Percentiles rank a stretch among this genome's conserved stretches.
Conservation (phyloP, 2,888 invertebrate genomes). For the Sussaba pulchella region DNA sequence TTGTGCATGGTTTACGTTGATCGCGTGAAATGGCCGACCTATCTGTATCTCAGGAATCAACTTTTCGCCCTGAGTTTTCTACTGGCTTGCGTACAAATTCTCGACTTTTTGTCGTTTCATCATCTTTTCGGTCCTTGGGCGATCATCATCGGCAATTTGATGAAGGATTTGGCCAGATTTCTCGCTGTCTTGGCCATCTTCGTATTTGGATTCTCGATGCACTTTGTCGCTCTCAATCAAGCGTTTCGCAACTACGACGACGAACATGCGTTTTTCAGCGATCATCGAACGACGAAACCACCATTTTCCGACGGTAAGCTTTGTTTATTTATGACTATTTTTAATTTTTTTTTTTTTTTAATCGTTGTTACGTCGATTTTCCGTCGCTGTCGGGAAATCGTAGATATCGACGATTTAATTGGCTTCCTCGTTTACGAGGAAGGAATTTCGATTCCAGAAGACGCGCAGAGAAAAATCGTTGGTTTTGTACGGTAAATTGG, state of each 20-base stretch:
- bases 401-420: too few species aligned
- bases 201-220: conserved; percentile 99
- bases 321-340: conserved; percentile 4
- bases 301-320: conserved; percentile 91
- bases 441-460: not conserved
- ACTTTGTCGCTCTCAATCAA: conserved; percentile 97
- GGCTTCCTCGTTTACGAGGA: too few species aligned
- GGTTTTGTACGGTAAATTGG: not conserved
- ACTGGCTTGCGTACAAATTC: conserved; percentile 98
- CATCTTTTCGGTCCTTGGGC: conserved; percentile 99
- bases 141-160: conserved; percentile 98
- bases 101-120: conserved; percentile 99
- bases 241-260: conserved; percentile 92
- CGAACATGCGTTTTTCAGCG: conserved; percentile 3
- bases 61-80: conserved; percentile 98
- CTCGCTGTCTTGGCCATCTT: conserved; percentile 99
- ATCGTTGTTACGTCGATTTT: conserved; percentile 7
- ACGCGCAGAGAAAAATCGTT: not conserved
- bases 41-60: conserved; percentile 98
- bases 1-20: conserved; percentile 90
- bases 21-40: conserved; percentile 91
- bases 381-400: not conserved
- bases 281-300: not conserved
- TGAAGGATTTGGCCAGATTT: conserved; percentile 98
- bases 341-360: conserved; percentile 34